Evolutionary conservation across 2,797 vertebrate genomes (phyloP).

Genomic region (Cynodonichthys magdalenae): DNA sequence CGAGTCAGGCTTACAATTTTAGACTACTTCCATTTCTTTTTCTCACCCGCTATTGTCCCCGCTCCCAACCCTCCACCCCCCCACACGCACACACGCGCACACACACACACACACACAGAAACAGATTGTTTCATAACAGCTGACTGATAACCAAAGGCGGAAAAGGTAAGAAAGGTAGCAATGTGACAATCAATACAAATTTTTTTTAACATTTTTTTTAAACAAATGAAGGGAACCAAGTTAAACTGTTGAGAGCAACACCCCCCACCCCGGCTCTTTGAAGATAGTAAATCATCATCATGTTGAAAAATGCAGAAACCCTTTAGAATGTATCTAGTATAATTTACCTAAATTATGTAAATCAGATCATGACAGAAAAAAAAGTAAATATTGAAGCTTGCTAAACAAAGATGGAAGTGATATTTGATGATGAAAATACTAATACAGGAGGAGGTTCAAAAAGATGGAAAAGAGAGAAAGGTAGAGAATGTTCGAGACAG

Average conservation of each 20-base stretch:
- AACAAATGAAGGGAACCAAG: too few species aligned
- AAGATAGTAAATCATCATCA: background rate
- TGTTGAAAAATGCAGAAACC: background rate
- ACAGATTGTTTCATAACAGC: too few species aligned
- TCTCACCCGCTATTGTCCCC: background rate
- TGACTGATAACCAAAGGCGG: too few species aligned
- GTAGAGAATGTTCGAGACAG: constrained; percentile 10
- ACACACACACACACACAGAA: too few species aligned
- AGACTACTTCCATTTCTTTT: background rate
- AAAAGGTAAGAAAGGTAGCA: too few species aligned
- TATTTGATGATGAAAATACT: constrained; percentile 26
- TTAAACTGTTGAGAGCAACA: too few species aligned
- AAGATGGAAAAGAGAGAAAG: constrained; percentile 13
- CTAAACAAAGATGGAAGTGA: constrained; percentile 3
- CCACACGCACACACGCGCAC: background rate
- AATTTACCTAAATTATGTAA: constrained; percentile 6
- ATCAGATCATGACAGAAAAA: constrained; percentile 4
- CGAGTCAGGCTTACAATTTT: background rate
- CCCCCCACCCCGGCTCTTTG: too few species aligned
- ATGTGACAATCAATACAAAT: too few species aligned
- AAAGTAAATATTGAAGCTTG: background rate
- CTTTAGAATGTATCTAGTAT: background rate
- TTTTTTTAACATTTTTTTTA: too few species aligned
- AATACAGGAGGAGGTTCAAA: constrained; percentile 35
- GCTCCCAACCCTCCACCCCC: background rate